Evolutionary conservation across 2,888 invertebrate species (phyloP), one percentile per base, ranked within the genome.

Genomic region (Fragum whitleyi): DNA sequence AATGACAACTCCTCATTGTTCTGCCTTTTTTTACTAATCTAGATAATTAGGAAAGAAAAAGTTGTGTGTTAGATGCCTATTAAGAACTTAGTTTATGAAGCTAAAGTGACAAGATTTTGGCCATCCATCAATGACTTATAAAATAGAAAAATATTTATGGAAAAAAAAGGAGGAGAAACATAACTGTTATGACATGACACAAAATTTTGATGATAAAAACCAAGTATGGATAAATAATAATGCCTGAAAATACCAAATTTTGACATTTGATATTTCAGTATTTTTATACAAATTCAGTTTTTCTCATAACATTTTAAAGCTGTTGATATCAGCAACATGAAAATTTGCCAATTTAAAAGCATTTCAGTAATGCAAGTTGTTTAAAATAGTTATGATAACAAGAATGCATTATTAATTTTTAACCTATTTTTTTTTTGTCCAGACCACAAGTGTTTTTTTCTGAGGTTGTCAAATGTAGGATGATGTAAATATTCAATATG

Each of bases 241-340:
- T 47, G 19, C 7, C 14, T n/a, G 29, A 65, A 65, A 72, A 72
- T 72, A 72, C 55, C 72, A 72, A 61, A 72, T 59, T 72, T 61
- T 72, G 72, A 72, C 72, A 72, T 72, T 72, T 72, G 19, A 21
- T 39, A 42, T 36, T 21, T 29, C 29, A 42, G 6, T 69, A 69
- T 65, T 65, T 65, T 65, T 42, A 65, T 65, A 65, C 65, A 65
- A 65, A 65, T 14, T 42, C 65, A 23, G 23, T 65, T 47, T 61
- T 65, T 65, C 65, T 65, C 65, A 65, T 65, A 65, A 65, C 65
- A 65, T 65, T 65, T 65, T 19, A 65, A 57, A 57, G 11, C 57
- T 57, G 57, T 57, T 26, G 6, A 53, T 19, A 11, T 7, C 21
- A 55, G n/a, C n/a, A 55, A 55, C 21, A 28, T 57, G 57, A 57